Conservation (phyloP, 2,888 invertebrate genomes). For the Hymenopus coronatus region DNA sequence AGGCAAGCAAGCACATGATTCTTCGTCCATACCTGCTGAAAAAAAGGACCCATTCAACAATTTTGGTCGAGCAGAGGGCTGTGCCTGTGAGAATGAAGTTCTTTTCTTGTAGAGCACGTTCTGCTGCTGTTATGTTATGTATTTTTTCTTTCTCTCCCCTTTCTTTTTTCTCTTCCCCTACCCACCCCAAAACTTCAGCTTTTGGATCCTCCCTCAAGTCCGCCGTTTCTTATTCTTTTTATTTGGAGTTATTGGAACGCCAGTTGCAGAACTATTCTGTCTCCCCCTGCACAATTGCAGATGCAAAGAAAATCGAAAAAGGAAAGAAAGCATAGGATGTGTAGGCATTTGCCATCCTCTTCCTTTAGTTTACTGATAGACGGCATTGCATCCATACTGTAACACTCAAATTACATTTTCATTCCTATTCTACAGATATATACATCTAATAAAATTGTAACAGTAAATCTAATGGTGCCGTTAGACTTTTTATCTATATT, state of each 20-base stretch:
- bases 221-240: not conserved
- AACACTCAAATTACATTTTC: no score
- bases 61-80: not conserved
- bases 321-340: not conserved
- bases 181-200: not conserved
- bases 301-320: not conserved
- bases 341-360: no score
- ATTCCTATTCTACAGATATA: no score
- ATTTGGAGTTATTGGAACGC: conserved; percentile 22
- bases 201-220: not conserved
- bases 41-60: not conserved
- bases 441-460: no score
- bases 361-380: no score
- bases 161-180: not conserved
- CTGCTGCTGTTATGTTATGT: not conserved
- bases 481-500: no score
- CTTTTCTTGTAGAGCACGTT: not conserved
- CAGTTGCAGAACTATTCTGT: conserved; percentile 17
- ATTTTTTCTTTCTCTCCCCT: not conserved
- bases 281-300: not conserved
- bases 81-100: not conserved
- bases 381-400: no score
- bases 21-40: not conserved
- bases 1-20: not conserved
- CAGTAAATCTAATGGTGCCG: no score